Evolutionary conservation across 2,888 invertebrate species (phyloP).

Genomic region (Netelia virgata): DNA sequence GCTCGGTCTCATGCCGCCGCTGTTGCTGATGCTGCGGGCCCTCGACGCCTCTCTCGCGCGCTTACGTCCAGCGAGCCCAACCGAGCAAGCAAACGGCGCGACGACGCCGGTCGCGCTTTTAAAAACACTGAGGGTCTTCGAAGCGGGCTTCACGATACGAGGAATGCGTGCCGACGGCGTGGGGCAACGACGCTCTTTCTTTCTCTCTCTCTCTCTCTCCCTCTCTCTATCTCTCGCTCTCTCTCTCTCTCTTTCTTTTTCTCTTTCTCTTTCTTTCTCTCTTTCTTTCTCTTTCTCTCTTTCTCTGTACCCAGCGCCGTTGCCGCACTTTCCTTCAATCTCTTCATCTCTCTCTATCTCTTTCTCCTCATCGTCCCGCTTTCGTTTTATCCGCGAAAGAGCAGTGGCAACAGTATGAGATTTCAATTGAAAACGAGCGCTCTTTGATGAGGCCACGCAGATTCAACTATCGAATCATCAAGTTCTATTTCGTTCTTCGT

Average conservation of each 20-base stretch:
- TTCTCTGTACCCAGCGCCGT: conserved; percentile 5
- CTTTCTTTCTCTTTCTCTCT: conserved; percentile 20
- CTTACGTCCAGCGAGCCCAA: conserved; percentile 28
- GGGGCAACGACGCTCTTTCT: conserved; percentile 44
- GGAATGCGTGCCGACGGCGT: conserved; percentile 70
- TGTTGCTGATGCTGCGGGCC: conserved; percentile 46
- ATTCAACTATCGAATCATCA: neutral
- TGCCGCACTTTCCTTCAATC: conserved; percentile 29
- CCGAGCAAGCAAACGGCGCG: conserved; percentile 53
- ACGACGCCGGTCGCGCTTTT: conserved; percentile 70
- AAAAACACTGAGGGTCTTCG: conserved; percentile 69
- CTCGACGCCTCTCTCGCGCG: conserved; percentile 74
- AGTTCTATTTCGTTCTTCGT: neutral
- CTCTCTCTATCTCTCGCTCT: conserved; percentile 41
- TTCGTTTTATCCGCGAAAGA: conserved; percentile 18
- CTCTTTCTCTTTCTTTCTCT: conserved; percentile 42
- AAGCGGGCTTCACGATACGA: conserved; percentile 57
- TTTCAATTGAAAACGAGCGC: neutral
- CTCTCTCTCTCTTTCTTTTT: too few species aligned
- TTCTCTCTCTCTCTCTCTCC: conserved; percentile 46
- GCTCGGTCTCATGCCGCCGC: neutral
- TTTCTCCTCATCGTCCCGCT: neutral
- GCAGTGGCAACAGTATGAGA: neutral
- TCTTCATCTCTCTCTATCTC: conserved; percentile 53
- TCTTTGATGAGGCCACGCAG: neutral